phyloP scores from a whole-genome alignment of 2,113 vertebrate species.

The Pseudonaja textilis region DNA sequence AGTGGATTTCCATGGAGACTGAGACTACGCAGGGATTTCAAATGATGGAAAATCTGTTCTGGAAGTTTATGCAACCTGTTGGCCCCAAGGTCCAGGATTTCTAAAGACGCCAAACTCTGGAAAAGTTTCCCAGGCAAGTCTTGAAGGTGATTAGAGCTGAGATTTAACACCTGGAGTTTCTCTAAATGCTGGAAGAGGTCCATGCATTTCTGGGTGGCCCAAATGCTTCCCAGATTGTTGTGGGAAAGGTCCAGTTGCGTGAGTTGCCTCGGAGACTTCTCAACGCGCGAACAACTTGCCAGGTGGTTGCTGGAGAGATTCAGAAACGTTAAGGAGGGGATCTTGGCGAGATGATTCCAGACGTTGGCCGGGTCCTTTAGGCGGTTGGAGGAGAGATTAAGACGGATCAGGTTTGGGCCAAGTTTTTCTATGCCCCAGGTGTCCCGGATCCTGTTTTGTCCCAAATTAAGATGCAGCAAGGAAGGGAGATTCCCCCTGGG shows the following conservation, averaged over 20 bases:
- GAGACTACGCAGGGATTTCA: slow-evolving; percentile 21
- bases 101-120: slow-evolving; percentile 12
- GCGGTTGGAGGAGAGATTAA: slow-evolving; percentile 45
- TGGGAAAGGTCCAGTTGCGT: slow-evolving; percentile 39
- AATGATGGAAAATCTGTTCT: not conserved
- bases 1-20: slow-evolving; percentile 37
- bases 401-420: not conserved
- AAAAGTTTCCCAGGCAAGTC: slow-evolving; percentile 21
- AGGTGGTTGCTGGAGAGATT: slow-evolving; percentile 30
- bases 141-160: slow-evolving; percentile 27
- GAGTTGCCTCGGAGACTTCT: not conserved
- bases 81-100: slow-evolving; percentile 25
- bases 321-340: slow-evolving; percentile 18
- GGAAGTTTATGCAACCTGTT: slow-evolving; percentile 33
- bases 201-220: slow-evolving; percentile 14
- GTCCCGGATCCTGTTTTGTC: slow-evolving; percentile 32
- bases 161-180: slow-evolving; percentile 15
- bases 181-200: slow-evolving; percentile 35
- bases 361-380: slow-evolving; percentile 21
- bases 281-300: not conserved
- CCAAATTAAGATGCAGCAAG: slow-evolving; percentile 19
- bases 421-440: slow-evolving; percentile 24
- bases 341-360: slow-evolving; percentile 1
- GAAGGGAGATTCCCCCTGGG: slow-evolving; percentile 19
- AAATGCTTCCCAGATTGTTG: slow-evolving; percentile 24